These are phyloP conservation scores for Gallirallus australis DNA, from an alignment of 2,797 vertebrate species.

Conservation along the genomic window DNA sequence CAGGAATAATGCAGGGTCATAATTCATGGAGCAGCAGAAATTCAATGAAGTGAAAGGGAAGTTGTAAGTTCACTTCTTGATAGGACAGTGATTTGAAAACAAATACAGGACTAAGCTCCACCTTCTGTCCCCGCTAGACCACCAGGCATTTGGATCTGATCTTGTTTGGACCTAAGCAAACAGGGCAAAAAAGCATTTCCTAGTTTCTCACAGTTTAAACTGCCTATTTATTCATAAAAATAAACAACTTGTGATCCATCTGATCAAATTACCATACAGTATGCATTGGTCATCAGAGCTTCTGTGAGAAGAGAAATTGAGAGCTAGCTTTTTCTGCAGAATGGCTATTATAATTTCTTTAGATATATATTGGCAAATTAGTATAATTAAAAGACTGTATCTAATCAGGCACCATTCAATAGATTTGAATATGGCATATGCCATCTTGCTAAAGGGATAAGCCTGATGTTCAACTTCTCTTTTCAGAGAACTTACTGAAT, in stretches of 20 bases:
- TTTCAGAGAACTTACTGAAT: background rate
- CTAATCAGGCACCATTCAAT: background rate
- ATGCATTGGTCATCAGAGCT: background rate
- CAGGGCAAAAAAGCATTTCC: background rate
- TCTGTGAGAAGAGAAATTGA: background rate
- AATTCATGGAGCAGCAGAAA: background rate
- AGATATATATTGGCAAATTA: background rate
- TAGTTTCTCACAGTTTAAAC: background rate
- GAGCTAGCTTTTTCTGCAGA: background rate
- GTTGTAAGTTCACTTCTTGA: background rate
- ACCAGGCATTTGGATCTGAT: background rate
- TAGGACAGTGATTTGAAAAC: background rate
- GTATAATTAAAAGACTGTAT: background rate
- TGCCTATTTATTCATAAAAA: background rate
- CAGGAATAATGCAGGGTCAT: background rate
- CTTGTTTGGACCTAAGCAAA: background rate
- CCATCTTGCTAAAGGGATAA: background rate
- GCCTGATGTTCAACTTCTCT: background rate
- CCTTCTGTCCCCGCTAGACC: background rate
- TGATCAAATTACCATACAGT: background rate
- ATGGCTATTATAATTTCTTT: background rate
- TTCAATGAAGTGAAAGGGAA: background rate
- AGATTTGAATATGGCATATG: background rate
- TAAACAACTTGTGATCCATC: background rate
- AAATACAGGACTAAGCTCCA: background rate